Evolutionary conservation across 2,888 invertebrate species (phyloP), one percentile per base, ranked within the genome.

Genomic region (Cosmia trapezina): DNA sequence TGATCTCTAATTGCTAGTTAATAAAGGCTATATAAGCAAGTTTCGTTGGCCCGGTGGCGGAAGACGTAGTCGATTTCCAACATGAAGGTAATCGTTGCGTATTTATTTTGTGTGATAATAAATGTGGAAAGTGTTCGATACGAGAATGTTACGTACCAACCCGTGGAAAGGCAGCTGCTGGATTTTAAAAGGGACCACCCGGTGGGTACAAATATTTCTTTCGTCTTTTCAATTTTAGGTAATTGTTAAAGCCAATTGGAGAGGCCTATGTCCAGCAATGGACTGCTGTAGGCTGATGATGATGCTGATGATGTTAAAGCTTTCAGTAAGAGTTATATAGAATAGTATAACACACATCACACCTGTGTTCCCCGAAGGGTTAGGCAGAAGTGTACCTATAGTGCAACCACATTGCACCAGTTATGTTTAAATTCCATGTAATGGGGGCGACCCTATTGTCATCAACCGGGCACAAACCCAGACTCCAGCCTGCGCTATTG

Each of bases 151-250:
- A 85, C 86, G 41, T 74, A 86, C 11, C 78, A 89, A 54, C 88
- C 91, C 2, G 85, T 84, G 4, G 73, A 84, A 0, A 76, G 87
- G 22, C 92, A 92, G 64, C 68, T 93, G 0, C 85, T 88, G 63
- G 89, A 92, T 56, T 92, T 93, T 70, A 87, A 84, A 78, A 70
- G 78, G 67, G 72, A 89, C 17, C 89, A 92, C 73, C 88, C 88
- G 85, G 92, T 92, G 83, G 65, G 73, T 78, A 68, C 4, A 12
- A 8, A 33, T 14, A 0, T 14, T 28, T 33, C 5, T 28, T 22
- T 22, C 0, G 14, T 28, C 19, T 56, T 5, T 0, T 22, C 0
- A 22, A 47, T 22, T 14, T 45, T 37, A 47, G 3, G 22, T n/a
- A 7, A 57, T 17, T 7, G 9, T 28, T 14, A 7, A 45, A 54